phyloP scores from a whole-genome alignment of 2,888 invertebrate species.

The Tortrix viridana region DNA sequence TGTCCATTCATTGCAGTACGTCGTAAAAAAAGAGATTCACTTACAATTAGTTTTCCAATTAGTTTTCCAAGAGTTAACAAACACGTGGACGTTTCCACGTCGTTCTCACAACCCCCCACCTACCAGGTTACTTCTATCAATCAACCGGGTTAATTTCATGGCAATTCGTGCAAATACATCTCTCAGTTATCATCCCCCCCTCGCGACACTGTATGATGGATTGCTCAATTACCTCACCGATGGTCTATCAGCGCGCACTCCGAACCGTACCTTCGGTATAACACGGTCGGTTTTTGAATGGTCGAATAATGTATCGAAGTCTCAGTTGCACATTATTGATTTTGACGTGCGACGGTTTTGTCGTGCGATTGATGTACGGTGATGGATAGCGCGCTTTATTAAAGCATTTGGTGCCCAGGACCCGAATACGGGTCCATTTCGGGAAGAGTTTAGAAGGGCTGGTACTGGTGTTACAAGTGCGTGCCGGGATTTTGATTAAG shows the following conservation, averaged over 20 bases:
- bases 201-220: constrained; percentile 47
- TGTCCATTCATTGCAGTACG: no score
- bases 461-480: no score
- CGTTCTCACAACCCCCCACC: neutral
- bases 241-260: constrained; percentile 34
- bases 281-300: constrained; percentile 38
- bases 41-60: no score
- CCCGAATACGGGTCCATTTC: no score
- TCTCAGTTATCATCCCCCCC: constrained; percentile 49
- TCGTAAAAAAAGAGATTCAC: no score
- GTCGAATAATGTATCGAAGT: constrained; percentile 32
- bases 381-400: constrained; percentile 42
- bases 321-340: constrained; percentile 46
- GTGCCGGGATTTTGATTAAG: no score
- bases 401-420: neutral
- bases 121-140: constrained; percentile 3
- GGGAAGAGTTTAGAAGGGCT: no score
- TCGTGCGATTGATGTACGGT: constrained; percentile 43
- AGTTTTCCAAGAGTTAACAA: no score
- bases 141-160: constrained; percentile 32
- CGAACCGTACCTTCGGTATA: constrained; percentile 23
- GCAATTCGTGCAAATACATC: constrained; percentile 39
- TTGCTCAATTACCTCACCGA: constrained; percentile 50
- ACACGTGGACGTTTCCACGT: neutral
- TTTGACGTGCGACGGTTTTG: constrained; percentile 43